Base-by-base conservation (phyloP, 2,888 invertebrate species). In the Catocala nupta region DNA sequence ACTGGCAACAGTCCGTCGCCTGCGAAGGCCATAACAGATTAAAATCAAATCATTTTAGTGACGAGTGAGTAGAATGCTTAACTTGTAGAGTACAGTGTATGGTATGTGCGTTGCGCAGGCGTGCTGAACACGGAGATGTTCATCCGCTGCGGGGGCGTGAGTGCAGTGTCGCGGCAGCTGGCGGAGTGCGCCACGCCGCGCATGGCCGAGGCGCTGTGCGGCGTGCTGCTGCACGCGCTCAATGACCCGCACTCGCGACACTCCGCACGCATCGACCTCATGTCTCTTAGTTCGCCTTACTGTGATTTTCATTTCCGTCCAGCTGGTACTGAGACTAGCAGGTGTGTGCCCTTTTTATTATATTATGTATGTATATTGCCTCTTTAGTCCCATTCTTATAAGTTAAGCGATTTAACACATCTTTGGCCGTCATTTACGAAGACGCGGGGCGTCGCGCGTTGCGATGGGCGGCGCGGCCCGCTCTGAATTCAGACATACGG, bases 171-270 rank as follows among this genome's bases (percentile, higher is more conserved):
- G 0, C 95, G 97, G 67, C 98, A 97, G 84, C 95, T 98, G 25
- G 95, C 98, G 48, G 97, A 98, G 83, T 98, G 97, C 83, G 97
- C 97, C 74, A 97, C 97, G 77, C 97, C 98, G 0, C 96, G 97
- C 68, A 97, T 99, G 91, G 97, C 98, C 6, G 99, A 99, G 89
- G 97, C 98, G 5, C 93, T 99, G 1, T 96, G 99, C 74, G 98
- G 98, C 0, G 97, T 98, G 11, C 91, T 99, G 44, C 92, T 99
- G 54, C 97, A 97, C 86, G 95, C 99, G 59, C 95, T 99, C 52
- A 98, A 98, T 89, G 96, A 96, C 87, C 99, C 99, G 0, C 95
- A 95, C 47, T 97, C 98, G 1, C 95, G 99, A 59, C 95, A 95
- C 75, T 95, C 96, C 57, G 97, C 97, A 11, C 95, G 96, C 43